Evolutionary conservation across 2,797 vertebrate genomes (phyloP).

Genomic region (Coendou prehensilis): DNA sequence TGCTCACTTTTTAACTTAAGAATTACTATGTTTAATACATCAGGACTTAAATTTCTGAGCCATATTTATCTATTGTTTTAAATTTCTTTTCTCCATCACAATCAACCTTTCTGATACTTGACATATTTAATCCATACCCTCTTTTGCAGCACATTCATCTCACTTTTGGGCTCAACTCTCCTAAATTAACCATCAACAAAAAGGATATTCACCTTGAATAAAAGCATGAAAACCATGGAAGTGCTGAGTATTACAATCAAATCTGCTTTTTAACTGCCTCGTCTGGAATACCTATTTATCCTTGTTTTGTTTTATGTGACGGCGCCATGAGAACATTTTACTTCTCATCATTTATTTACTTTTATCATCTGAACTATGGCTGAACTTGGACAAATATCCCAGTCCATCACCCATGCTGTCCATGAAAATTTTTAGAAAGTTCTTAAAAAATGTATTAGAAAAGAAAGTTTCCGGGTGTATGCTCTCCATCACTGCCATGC

Average conservation of each 20-base stretch:
- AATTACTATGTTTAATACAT: background rate
- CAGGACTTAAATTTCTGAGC: background rate
- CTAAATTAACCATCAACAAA: background rate
- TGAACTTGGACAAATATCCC: background rate
- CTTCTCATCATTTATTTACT: background rate
- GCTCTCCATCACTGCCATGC: rapidly evolving
- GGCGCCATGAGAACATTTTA: background rate
- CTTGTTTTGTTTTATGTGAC: background rate
- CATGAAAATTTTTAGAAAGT: background rate
- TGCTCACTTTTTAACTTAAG: background rate
- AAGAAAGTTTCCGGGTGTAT: background rate
- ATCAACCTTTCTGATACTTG: background rate
- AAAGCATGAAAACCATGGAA: background rate
- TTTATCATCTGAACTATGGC: background rate
- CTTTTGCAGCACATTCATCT: background rate
- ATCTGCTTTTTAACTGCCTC: background rate
- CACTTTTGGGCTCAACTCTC: background rate
- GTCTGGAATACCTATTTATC: background rate
- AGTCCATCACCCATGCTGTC: background rate
- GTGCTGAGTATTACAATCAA: background rate
- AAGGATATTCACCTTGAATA: background rate
- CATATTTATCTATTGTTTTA: background rate
- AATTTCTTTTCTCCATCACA: background rate
- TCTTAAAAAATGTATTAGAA: background rate
- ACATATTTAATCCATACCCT: background rate